Percentiles rank a stretch among this genome's conserved stretches.
Conservation (phyloP, 1,140 invertebrate species). For the Cheumatopsyche charites region DNA sequence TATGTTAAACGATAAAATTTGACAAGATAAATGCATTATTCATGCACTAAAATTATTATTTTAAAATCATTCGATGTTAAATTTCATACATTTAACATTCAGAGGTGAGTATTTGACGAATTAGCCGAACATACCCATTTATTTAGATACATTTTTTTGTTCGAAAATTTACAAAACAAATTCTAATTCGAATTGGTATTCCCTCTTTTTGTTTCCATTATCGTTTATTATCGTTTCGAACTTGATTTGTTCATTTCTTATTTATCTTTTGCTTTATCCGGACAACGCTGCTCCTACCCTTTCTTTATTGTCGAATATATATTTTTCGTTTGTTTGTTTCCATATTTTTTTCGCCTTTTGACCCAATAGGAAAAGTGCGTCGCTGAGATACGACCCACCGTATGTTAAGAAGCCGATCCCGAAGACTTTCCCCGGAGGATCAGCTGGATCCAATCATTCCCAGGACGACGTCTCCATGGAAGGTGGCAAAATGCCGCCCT, state of each 20-base stretch:
- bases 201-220: slow-evolving; percentile 27
- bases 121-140: too few relatives aligned
- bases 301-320: slow-evolving; percentile 46
- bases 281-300: slow-evolving; percentile 23
- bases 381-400: slow-evolving; percentile 84
- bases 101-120: too few relatives aligned
- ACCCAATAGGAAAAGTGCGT: slow-evolving; percentile 81
- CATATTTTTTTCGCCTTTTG: slow-evolving; percentile 47
- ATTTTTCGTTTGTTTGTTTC: slow-evolving; percentile 47
- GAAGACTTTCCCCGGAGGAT: slow-evolving; percentile 69
- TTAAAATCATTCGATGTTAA: neutral
- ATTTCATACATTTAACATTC: too few relatives aligned
- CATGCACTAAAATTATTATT: neutral
- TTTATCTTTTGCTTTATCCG: slow-evolving; percentile 12
- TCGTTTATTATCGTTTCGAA: slow-evolving; percentile 12
- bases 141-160: too few relatives aligned
- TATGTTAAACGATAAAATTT: neutral
- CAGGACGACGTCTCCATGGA: slow-evolving; percentile 78
- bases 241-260: too few relatives aligned
- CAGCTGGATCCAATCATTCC: slow-evolving; percentile 71
- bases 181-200: slow-evolving; percentile 45
- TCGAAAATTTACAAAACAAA: slow-evolving; percentile 14
- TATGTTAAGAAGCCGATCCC: slow-evolving; percentile 82
- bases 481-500: slow-evolving; percentile 78
- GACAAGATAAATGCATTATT: neutral